Evolutionary conservation across 2,888 invertebrate species (phyloP).

Genomic region (Romanomermis culicivorax): DNA sequence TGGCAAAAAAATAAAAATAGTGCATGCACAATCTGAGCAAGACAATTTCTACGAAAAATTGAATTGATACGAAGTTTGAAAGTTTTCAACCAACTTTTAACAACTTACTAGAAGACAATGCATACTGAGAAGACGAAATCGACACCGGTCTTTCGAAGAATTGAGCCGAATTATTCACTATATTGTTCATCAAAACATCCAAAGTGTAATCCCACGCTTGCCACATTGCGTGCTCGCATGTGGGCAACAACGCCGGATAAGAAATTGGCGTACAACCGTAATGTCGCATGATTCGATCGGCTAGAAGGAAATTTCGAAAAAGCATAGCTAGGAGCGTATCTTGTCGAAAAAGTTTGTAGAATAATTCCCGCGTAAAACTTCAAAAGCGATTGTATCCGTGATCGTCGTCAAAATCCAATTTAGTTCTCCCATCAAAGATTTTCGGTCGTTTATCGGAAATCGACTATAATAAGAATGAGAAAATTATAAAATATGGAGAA

Average conservation of each 20-base stretch:
- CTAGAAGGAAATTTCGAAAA: conserved; percentile 84
- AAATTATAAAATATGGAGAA: too few relatives aligned
- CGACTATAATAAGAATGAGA: too few relatives aligned
- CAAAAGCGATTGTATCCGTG: conserved; percentile 99
- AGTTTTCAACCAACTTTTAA: too few relatives aligned
- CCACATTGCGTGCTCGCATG: conserved; percentile 47
- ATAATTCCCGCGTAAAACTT: conserved; percentile 66
- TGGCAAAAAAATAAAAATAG: too few relatives aligned
- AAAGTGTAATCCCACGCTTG: conserved; percentile 87
- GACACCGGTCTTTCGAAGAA: background rate
- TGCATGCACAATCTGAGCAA: too few relatives aligned
- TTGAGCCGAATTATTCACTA: background rate
- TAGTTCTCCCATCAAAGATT: conserved; percentile 90
- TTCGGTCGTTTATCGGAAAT: conserved; percentile 85
- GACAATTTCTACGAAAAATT: too few relatives aligned
- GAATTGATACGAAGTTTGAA: too few relatives aligned
- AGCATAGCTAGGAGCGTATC: conserved; percentile 92
- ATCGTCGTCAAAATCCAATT: conserved; percentile 99
- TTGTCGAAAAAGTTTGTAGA: conserved; percentile 87
- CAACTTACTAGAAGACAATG: too few relatives aligned
- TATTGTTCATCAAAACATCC: conserved; percentile 43
- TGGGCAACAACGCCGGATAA: conserved; percentile 67
- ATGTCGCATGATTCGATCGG: conserved; percentile 50
- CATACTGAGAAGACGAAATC: too few relatives aligned
- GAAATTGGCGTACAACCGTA: conserved; percentile 95